Evolutionary conservation across 2,113 vertebrate genomes (phyloP).

Genomic region (Glaucidium brasilianum): DNA sequence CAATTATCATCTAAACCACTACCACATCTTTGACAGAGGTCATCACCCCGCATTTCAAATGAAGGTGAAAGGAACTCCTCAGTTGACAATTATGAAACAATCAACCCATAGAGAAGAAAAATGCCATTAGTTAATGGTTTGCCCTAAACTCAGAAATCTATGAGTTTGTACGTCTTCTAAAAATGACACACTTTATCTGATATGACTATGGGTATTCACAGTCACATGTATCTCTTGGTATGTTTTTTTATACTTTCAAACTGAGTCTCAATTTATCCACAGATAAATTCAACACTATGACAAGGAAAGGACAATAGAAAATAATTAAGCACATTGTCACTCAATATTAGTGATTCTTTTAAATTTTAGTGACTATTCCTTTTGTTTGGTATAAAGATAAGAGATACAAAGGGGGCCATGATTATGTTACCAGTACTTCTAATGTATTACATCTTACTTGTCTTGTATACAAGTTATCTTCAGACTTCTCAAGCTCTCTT

Average conservation of each 20-base stretch:
- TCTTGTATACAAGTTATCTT: neutral
- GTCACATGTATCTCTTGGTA: neutral
- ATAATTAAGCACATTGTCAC: neutral
- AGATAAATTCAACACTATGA: neutral
- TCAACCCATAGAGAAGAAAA: conserved; percentile 24
- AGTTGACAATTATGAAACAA: conserved; percentile 39
- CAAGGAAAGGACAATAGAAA: neutral
- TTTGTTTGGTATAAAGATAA: neutral
- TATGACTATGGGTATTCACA: neutral
- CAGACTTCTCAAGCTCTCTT: neutral
- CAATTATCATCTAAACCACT: conserved; percentile 1
- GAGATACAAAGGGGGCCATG: neutral
- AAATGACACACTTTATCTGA: neutral
- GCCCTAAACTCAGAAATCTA: neutral
- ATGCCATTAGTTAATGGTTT: neutral
- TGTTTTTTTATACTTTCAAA: neutral
- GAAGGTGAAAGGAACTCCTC: conserved; percentile 11
- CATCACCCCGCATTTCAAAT: conserved; percentile 17
- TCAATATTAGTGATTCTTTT: neutral
- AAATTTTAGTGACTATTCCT: neutral
- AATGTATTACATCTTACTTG: neutral
- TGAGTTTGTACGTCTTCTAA: neutral
- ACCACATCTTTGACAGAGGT: conserved; percentile 38
- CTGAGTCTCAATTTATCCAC: neutral
- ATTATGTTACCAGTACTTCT: neutral